Conservation (phyloP, 2,888 invertebrate genomes). For the Nomada goodeniana region DNA sequence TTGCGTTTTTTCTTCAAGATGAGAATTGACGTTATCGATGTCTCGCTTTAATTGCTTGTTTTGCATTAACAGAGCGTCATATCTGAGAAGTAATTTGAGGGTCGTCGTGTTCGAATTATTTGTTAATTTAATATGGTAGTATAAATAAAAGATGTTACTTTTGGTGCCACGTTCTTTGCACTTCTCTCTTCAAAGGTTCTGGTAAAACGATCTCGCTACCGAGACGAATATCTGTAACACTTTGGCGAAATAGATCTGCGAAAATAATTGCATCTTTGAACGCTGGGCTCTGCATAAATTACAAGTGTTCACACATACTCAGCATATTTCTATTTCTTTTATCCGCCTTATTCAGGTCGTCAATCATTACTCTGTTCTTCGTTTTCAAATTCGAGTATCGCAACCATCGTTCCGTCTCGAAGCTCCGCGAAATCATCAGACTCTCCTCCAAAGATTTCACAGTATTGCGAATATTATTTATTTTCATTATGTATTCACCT, state of each 20-base stretch:
- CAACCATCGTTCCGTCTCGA: slow-evolving; percentile 70
- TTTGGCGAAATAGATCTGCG: slow-evolving; percentile 76
- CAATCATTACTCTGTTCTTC: slow-evolving; percentile 56
- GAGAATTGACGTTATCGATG: slow-evolving; percentile 32
- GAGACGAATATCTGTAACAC: slow-evolving; percentile 71
- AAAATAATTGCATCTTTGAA: background rate
- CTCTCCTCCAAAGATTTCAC: slow-evolving; percentile 66
- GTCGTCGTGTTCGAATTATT: background rate
- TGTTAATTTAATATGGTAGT: background rate
- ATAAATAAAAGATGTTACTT: slow-evolving; percentile 67
- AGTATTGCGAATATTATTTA: slow-evolving; percentile 49
- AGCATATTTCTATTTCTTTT: slow-evolving; percentile 76
- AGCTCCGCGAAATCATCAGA: slow-evolving; percentile 66
- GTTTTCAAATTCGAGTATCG: slow-evolving; percentile 68
- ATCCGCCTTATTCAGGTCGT: slow-evolving; percentile 71
- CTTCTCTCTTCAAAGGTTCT: slow-evolving; percentile 68
- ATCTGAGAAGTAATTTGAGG: slow-evolving; percentile 61
- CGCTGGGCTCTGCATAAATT: background rate
- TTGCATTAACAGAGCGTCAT: slow-evolving; percentile 72
- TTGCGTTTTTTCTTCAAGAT: slow-evolving; percentile 65
- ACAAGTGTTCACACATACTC: slow-evolving; percentile 61
- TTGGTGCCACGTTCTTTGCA: slow-evolving; percentile 75
- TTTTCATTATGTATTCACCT: slow-evolving; percentile 38
- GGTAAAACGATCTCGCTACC: slow-evolving; percentile 67
- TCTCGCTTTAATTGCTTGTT: slow-evolving; percentile 69